Evolutionary conservation across 2,797 vertebrate genomes (phyloP).

Genomic region (Crocodylus rhombifer): DNA sequence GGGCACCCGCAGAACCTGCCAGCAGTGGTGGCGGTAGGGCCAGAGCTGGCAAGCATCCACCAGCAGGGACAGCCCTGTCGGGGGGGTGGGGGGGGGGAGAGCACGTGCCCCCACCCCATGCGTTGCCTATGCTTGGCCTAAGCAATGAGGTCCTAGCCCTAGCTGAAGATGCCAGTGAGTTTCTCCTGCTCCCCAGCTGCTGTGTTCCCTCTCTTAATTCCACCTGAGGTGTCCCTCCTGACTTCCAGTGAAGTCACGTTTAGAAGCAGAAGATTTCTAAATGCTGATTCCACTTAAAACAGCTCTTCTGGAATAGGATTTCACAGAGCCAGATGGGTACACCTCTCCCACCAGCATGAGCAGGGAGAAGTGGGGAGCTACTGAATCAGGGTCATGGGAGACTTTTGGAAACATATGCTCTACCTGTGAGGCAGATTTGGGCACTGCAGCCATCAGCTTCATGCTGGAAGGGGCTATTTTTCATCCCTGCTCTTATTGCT

Average conservation of each 20-base stretch:
- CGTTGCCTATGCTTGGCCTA: fast-evolving
- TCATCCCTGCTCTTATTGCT: background rate
- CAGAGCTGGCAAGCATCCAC: no score
- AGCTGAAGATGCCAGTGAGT: fast-evolving
- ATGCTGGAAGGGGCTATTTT: background rate
- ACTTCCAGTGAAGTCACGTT: conserved; percentile 30
- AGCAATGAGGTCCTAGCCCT: background rate
- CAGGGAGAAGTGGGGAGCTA: fast-evolving
- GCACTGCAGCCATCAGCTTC: fast-evolving
- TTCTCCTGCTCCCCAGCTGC: fast-evolving
- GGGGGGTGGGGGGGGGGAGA: no score
- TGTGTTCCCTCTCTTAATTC: background rate
- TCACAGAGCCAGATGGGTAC: background rate
- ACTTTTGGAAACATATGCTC: background rate
- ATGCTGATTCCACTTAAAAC: conserved; percentile 55
- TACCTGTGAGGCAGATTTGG: background rate
- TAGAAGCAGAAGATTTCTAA: conserved; percentile 16
- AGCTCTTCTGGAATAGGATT: background rate
- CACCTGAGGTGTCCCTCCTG: fast-evolving
- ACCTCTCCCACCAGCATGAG: background rate
- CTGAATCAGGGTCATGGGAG: fast-evolving
- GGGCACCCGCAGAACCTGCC: background rate
- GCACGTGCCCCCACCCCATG: fast-evolving
- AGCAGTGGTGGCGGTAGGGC: background rate
- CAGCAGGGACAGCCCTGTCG: no score